Evolutionary conservation across 2,888 invertebrate genomes (phyloP).

Genomic region (Galeruca laticollis): DNA sequence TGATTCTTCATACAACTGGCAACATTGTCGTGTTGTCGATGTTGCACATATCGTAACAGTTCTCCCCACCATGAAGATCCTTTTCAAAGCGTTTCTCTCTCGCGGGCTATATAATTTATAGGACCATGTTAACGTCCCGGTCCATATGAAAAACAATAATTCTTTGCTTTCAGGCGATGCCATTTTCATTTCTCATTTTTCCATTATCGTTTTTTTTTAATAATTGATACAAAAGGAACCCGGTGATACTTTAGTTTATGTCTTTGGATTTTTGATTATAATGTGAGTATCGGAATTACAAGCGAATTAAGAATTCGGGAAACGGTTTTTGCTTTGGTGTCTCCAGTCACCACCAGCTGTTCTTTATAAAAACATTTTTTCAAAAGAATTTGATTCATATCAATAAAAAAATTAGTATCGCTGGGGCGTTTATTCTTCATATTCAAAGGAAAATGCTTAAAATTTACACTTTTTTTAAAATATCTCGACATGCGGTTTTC

Average conservation of each 20-base stretch:
- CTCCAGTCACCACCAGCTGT: not conserved
- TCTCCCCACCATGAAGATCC: conserved; percentile 44
- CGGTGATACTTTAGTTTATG: conserved; percentile 50
- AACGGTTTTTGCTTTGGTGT: not conserved
- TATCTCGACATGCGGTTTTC: no score
- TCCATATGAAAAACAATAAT: conserved; percentile 59
- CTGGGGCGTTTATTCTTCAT: no score
- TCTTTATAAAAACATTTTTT: not conserved
- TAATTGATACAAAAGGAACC: conserved; percentile 54
- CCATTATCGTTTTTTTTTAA: conserved; percentile 51
- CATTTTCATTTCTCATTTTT: conserved; percentile 54
- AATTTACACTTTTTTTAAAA: no score
- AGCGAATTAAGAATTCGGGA: not conserved
- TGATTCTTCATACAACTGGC: not conserved
- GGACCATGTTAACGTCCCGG: conserved; percentile 58
- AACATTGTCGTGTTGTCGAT: conserved; percentile 32
- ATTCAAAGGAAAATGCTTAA: no score
- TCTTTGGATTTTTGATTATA: conserved; percentile 14
- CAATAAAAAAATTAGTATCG: no score
- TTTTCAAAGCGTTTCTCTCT: conserved; percentile 51
- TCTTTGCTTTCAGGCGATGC: conserved; percentile 53
- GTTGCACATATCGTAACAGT: conserved; percentile 49
- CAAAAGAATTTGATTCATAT: not conserved
- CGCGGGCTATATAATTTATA: conserved; percentile 57
- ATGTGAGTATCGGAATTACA: not conserved